Percentiles rank a stretch among this genome's conserved stretches.
Conservation (phyloP, 2,113 vertebrate genomes). For the Terrapene triunguis region DNA sequence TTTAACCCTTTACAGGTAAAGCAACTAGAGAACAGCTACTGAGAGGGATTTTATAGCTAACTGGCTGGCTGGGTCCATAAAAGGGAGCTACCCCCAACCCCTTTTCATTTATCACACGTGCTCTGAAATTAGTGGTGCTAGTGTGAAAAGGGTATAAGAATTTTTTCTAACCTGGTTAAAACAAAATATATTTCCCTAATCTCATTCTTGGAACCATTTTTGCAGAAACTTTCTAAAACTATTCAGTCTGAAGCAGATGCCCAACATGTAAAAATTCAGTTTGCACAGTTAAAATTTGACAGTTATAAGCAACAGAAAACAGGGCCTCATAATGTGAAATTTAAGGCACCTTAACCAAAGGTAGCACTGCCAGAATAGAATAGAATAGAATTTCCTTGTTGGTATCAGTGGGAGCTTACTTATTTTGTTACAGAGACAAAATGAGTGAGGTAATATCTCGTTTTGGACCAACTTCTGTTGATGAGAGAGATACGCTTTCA, state of each 20-base stretch:
- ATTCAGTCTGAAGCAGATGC: background rate
- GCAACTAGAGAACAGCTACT: no score
- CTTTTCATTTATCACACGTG: no score
- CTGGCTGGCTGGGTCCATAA: no score
- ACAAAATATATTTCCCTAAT: background rate
- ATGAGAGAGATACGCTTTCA: no score
- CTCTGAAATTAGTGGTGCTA: background rate
- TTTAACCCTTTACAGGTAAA: no score
- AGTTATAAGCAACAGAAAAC: background rate
- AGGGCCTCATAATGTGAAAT: background rate
- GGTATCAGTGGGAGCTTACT: background rate
- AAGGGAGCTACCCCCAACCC: no score
- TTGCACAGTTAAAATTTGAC: background rate
- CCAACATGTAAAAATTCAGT: no score
- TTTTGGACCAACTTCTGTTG: no score
- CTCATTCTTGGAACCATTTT: background rate
- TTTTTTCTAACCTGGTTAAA: background rate
- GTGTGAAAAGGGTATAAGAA: background rate
- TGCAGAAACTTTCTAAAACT: background rate
- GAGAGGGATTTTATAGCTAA: no score
- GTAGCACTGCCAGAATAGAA: no score
- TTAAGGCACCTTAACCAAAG: no score
- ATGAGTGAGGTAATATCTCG: no score
- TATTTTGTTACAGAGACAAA: background rate
- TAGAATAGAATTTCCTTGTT: background rate